These are phyloP conservation scores for Eupleurogrammus muticus DNA, from an alignment of 2,797 vertebrate genomes.

Conservation along the genomic window DNA sequence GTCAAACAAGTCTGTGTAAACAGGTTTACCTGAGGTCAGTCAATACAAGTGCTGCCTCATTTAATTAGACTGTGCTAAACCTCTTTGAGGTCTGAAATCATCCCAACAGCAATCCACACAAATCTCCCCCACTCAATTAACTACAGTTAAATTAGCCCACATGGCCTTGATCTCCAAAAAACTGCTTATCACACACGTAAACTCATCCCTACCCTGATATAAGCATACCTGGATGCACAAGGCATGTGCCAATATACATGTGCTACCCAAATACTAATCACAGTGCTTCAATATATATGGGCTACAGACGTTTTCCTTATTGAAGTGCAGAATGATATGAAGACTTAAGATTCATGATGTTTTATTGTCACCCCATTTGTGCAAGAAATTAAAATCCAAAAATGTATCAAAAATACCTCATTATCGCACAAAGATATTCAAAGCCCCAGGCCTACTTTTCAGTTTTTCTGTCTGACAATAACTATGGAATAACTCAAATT, in stretches of 20 bases:
- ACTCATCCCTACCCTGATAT: constrained; percentile 15
- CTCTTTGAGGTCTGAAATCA: constrained; percentile 72
- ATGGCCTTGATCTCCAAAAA: constrained; percentile 64
- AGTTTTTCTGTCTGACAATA: too few species aligned
- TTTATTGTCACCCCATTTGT: not conserved
- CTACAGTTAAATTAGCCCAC: constrained; percentile 49
- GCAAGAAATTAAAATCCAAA: too few species aligned
- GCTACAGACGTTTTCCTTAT: not conserved
- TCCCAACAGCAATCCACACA: constrained; percentile 68
- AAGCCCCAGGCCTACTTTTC: too few species aligned
- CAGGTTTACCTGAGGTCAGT: constrained; percentile 49
- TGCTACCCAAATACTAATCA: constrained; percentile 5
- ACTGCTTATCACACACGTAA: constrained; percentile 11
- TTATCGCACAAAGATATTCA: not conserved
- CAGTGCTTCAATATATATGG: constrained; percentile 9
- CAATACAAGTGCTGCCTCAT: constrained; percentile 60
- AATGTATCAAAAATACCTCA: not conserved
- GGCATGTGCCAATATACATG: constrained; percentile 16
- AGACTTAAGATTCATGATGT: too few species aligned
- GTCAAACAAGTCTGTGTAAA: constrained; percentile 38
- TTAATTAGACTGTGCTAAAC: constrained; percentile 80
- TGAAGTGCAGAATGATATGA: not conserved
- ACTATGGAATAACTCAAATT: too few species aligned
- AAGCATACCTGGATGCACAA: constrained; percentile 13
- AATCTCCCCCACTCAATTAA: constrained; percentile 60